Conservation (phyloP, 2,113 vertebrate species). For the Petroica traversi region DNA sequence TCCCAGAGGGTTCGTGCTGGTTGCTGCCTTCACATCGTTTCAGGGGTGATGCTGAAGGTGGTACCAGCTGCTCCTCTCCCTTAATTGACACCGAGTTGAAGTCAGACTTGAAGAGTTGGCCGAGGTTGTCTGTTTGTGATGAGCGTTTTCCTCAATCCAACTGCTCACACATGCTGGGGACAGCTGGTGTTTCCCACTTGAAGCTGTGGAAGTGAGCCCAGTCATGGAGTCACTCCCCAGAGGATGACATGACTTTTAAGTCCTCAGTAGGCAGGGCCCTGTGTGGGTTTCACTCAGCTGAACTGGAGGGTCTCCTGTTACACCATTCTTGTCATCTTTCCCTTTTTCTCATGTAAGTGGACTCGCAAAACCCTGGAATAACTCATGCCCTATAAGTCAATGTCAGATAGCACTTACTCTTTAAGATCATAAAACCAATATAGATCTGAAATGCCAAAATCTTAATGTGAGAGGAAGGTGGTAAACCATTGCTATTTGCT, state of each 20-base stretch:
- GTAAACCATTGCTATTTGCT: neutral
- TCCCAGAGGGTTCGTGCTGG: neutral
- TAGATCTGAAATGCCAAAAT: neutral
- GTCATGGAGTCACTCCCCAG: neutral
- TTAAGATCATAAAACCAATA: neutral
- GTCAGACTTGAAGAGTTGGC: neutral
- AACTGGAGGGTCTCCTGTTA: neutral
- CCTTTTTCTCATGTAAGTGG: neutral
- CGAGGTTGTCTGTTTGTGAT: neutral
- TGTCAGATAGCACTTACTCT: neutral
- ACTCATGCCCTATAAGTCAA: neutral
- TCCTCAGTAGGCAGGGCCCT: neutral
- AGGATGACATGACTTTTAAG: neutral
- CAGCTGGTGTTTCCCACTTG: neutral
- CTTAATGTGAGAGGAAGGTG: neutral
- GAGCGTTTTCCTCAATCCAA: neutral
- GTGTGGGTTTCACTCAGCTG: neutral
- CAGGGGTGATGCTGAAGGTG: neutral
- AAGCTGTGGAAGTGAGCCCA: neutral
- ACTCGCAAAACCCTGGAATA: neutral
- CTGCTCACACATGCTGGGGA: neutral
- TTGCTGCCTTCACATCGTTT: fast-evolving
- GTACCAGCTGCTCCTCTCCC: neutral
- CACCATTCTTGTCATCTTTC: neutral
- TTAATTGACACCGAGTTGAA: neutral